Evolutionary conservation across 53 echinoderm and acorn worm species (phyloP).

Genomic region (Luidia sarsii): DNA sequence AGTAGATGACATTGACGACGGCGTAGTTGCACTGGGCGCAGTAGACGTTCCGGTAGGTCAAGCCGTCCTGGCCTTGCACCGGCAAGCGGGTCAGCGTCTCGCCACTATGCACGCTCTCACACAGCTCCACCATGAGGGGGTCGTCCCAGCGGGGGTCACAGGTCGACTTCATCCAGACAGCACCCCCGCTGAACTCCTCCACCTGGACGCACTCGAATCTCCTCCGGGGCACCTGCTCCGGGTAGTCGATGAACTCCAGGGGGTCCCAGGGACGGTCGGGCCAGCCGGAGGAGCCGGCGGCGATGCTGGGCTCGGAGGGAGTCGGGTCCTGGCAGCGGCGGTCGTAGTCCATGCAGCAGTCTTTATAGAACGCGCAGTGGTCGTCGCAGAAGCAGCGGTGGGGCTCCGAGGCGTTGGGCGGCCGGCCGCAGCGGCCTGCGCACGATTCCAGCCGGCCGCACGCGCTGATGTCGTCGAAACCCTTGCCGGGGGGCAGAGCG

Average conservation of each 20-base stretch:
- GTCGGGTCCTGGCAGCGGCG: slow-evolving; percentile 20
- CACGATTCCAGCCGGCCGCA: slow-evolving; percentile 56
- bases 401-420: slow-evolving; percentile 12
- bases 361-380: slow-evolving; percentile 63
- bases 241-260: no score
- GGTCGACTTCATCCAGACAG: slow-evolving; percentile 66
- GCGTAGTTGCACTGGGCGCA: slow-evolving; percentile 87
- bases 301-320: neutral
- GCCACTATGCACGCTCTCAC: slow-evolving; percentile 37
- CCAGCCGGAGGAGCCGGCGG: neutral
- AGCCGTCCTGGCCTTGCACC: slow-evolving; percentile 74
- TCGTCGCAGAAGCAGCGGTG: slow-evolving; percentile 84
- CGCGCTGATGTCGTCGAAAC: neutral
- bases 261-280: no score
- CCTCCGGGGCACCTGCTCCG: no score
- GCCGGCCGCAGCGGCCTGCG: slow-evolving; percentile 18
- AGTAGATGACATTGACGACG: slow-evolving; percentile 50
- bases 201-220: slow-evolving; percentile 64
- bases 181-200: slow-evolving; percentile 59
- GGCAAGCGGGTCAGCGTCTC: slow-evolving; percentile 75
- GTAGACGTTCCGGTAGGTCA: slow-evolving; percentile 87
- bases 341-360: slow-evolving; percentile 81
- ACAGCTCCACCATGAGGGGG: slow-evolving; percentile 41
- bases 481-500: neutral
- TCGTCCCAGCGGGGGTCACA: slow-evolving; percentile 69